Conservation (phyloP, 2,797 vertebrate species). For the Toxotes lorentzi region DNA sequence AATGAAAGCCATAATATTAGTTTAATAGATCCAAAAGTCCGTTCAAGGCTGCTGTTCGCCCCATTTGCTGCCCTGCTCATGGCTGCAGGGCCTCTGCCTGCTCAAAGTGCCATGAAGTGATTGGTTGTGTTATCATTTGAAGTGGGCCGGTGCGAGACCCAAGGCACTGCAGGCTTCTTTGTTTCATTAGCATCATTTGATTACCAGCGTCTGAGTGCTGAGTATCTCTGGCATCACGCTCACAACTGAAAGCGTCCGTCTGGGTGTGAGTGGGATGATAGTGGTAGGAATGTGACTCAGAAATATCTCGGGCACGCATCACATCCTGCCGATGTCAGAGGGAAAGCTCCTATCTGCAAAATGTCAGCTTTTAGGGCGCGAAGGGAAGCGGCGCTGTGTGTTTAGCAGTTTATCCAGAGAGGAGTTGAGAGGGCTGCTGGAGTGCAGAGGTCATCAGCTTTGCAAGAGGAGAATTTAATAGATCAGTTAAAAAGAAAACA, state of each 20-base stretch:
- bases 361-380: not conserved
- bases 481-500: not conserved
- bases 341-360: not conserved
- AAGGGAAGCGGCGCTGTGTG: not conserved
- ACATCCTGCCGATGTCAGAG: constrained; percentile 12
- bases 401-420: constrained; percentile 2
- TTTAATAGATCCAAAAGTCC: not conserved
- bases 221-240: constrained; percentile 40
- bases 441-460: constrained; percentile 1
- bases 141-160: constrained; percentile 3
- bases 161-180: constrained; percentile 35
- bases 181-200: constrained; percentile 67
- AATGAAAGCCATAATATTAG: not conserved
- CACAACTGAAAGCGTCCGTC: constrained; percentile 45
- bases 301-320: constrained; percentile 13
- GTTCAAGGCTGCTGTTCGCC: not conserved
- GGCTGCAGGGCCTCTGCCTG: not conserved
- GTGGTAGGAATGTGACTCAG: constrained; percentile 32
- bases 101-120: constrained; percentile 28
- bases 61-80: not conserved
- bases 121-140: constrained; percentile 36
- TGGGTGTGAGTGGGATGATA: constrained; percentile 43
- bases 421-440: not conserved
- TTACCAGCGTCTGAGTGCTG: constrained; percentile 48
- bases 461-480: not conserved